Percentiles rank a stretch among this genome's conserved stretches.
These are phyloP conservation scores for Microctonus brassicae DNA, from an alignment of 2,888 invertebrate species.

Conservation along the genomic window DNA sequence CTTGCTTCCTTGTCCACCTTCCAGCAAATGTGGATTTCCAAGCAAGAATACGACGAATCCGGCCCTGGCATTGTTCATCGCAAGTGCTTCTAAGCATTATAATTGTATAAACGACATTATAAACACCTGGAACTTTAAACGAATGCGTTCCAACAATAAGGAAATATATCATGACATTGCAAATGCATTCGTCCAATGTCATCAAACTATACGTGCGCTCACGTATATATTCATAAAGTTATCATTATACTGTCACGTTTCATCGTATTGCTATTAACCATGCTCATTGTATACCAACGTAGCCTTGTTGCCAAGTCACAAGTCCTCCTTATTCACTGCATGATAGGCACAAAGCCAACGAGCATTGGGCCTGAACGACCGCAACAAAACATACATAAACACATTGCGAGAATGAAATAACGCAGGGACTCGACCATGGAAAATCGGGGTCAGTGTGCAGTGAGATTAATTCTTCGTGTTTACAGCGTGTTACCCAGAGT, in stretches of 20 bases:
- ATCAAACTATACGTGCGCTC: constrained; percentile 93
- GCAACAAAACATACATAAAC: background rate
- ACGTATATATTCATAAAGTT: constrained; percentile 89
- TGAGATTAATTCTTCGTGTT: constrained; percentile 14
- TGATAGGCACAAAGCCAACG: constrained; percentile 9
- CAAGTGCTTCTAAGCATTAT: constrained; percentile 96
- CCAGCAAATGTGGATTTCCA: constrained; percentile 95
- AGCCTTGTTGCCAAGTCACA: constrained; percentile 8
- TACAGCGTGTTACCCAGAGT: constrained; percentile 39
- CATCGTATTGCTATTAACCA: constrained; percentile 39
- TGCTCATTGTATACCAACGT: constrained; percentile 8
- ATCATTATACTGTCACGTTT: constrained; percentile 41
- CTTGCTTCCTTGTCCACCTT: constrained; percentile 89
- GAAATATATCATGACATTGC: constrained; percentile 84
- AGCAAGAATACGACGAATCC: constrained; percentile 96
- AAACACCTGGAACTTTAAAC: constrained; percentile 93
- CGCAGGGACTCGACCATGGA: background rate
- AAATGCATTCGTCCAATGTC: constrained; percentile 93
- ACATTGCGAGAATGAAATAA: background rate
- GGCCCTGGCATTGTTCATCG: constrained; percentile 95
- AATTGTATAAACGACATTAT: constrained; percentile 92
- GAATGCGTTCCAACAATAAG: constrained; percentile 96
- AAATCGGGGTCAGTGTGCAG: constrained; percentile 3
- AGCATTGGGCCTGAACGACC: constrained; percentile 23
- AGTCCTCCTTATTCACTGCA: constrained; percentile 17